Evolutionary conservation across 2,888 invertebrate species (phyloP), one percentile per base, ranked within the genome.

Genomic region (Rotaria magnacalcarata): DNA sequence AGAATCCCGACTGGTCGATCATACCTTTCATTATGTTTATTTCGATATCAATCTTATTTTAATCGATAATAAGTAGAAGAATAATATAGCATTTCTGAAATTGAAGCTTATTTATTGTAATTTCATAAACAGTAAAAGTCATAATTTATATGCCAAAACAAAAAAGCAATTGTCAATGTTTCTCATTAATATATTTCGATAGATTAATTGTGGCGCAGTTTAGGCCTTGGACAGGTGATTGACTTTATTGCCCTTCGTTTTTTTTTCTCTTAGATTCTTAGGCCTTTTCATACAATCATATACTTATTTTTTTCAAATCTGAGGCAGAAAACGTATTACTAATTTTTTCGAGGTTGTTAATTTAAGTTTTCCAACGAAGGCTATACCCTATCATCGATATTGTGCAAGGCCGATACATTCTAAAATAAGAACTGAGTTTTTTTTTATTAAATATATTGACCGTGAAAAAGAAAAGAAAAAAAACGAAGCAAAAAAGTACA

Each of bases 391-490:
- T 24, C 24, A 8, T 56, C 24, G 2, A 24, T 24, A 56, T 56
- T 56, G 2, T 4, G 34, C 27, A 27, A 67, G 67, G 67, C 16
- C 3, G 4, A 67, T 41, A 41, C 34, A 19, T 16, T 19, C 67
- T 34, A 5, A 27, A 19, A 67, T 19, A 41, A 6, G 34, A 67
- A 4, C 7, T 34, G 19, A 10, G 27, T 34, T 16, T 67, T 67
- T 67, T 67, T 67, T 67, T 67, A 67, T 67, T 67, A 19, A 67
- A 41, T 67, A 67, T 34, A 19, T 34, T 67, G 67, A 41, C 67
- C 67, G 19, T 67, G 67, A 67, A 34, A 27, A 16, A 16, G 14
- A 16, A 67, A 34, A 27, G 34, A 16, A 27, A 16, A 67, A 67
- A 67, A 67, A 27, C 24, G 27, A 10, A 67, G 34, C 34, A 6